Base-by-base conservation (phyloP, 2,797 vertebrate genomes). In the Myotis planiceps region DNA sequence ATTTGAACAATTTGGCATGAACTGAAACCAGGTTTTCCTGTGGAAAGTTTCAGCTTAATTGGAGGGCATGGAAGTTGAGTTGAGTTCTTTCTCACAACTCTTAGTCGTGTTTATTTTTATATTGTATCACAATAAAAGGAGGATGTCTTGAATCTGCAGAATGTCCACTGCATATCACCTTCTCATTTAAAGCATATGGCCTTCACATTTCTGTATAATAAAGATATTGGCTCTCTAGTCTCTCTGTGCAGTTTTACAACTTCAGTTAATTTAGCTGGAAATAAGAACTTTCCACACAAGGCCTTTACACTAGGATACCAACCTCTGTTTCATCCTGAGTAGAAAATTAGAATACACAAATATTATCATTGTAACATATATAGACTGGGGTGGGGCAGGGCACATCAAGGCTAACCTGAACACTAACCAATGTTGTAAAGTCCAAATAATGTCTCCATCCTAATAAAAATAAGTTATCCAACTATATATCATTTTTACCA, bases 191-290 rank as follows among this genome's bases (percentile, higher is more conserved):
- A 87, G 65, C 76, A 45, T 80, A 75, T 76, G 65, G 82, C 71
- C 82, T 88, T 96, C 42, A 68, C 49, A 55, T 93, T 96, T 96
- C 95, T 95, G 37, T 96, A 60, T 75, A 97, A 97, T 97, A 97
- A 97, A 97, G 80, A 91, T 94, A 65, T 84, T 92, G 63, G 80
- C 47, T 90, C 49, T 87, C 84, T 95, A 68, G 32, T 89, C 16
- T 96, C 34, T 90, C 72, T 75, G 7, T 93, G 45, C 65, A 66
- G 69, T 79, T 92, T 95, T 92, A 42, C 47, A 85, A 88, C 51
- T 82, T 83, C 34, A 74, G 34, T 93, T 83, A n/a, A 72, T 96
- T 92, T 94, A 42, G 69, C 32, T 81, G 69, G 53, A 90, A 94
- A 71, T 92, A 76, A 89, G 10, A 83, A 66, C 25, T 72, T 90